phyloP scores from a whole-genome alignment of 2,113 vertebrate genomes.

The Caloenas nicobarica region DNA sequence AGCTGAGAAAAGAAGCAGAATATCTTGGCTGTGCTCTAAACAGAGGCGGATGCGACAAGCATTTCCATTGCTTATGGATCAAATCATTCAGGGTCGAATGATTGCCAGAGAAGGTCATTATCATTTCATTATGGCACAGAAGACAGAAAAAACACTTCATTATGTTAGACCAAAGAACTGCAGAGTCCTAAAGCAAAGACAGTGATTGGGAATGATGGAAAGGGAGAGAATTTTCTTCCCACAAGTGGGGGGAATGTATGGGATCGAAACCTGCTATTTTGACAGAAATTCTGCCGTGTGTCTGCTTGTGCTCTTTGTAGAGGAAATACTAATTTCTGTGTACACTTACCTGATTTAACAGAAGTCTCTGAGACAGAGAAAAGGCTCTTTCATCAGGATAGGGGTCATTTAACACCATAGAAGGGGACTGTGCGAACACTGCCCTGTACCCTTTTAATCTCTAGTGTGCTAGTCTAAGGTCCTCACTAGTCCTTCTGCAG shows the following conservation, averaged over 20 bases:
- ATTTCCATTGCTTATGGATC: slow-evolving; percentile 70
- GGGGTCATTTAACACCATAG: background rate
- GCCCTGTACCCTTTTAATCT: background rate
- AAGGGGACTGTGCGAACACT: background rate
- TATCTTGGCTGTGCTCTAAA: background rate
- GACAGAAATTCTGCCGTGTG: slow-evolving; percentile 47
- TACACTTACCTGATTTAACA: background rate
- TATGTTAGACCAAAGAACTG: slow-evolving; percentile 67
- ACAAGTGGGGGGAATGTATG: background rate
- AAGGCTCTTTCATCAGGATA: background rate
- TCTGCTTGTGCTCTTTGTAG: background rate
- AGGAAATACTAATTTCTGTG: slow-evolving; percentile 23
- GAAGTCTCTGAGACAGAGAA: background rate
- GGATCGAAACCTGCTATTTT: background rate
- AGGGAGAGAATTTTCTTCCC: slow-evolving; percentile 43
- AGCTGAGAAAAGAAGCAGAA: background rate
- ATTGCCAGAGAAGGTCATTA: slow-evolving; percentile 66
- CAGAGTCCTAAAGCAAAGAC: slow-evolving; percentile 62
- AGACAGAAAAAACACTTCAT: slow-evolving; percentile 67
- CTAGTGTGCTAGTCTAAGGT: background rate
- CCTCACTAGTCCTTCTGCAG: background rate
- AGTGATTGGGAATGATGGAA: slow-evolving; percentile 44
- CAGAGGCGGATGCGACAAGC: slow-evolving; percentile 64
- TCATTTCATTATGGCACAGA: slow-evolving; percentile 69
- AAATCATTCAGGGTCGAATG: slow-evolving; percentile 60